phyloP scores from a whole-genome alignment of 2,888 invertebrate species.

The Synanthedon myopaeformis region DNA sequence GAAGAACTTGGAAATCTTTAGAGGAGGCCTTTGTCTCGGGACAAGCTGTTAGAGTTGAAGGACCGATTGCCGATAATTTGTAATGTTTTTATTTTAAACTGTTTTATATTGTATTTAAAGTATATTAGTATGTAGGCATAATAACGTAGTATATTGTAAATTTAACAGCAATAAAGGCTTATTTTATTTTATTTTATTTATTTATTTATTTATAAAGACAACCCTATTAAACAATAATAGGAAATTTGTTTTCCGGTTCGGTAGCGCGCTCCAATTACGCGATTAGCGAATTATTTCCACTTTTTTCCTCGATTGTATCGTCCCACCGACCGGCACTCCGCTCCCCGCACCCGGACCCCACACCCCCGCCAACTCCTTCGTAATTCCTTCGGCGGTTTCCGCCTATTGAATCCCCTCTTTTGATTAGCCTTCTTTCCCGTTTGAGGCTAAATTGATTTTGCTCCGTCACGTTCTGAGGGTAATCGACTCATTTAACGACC shows the following conservation, averaged over 20 bases:
- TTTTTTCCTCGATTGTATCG: constrained; percentile 34
- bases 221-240: constrained; percentile 57
- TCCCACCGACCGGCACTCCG: constrained; percentile 18
- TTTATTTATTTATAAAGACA: too few species aligned
- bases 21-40: too few species aligned
- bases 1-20: too few species aligned
- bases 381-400: constrained; percentile 54
- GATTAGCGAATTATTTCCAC: constrained; percentile 71
- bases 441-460: constrained; percentile 52
- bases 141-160: too few species aligned
- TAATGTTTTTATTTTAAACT: too few species aligned
- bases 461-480: constrained; percentile 39
- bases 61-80: too few species aligned
- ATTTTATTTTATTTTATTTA: too few species aligned
- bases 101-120: too few species aligned
- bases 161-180: too few species aligned
- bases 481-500: constrained; percentile 35
- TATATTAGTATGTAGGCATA: too few species aligned
- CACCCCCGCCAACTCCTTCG: constrained; percentile 19
- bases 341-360: constrained; percentile 8
- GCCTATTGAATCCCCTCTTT: constrained; percentile 63
- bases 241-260: constrained; percentile 72
- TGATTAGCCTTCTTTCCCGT: constrained; percentile 67
- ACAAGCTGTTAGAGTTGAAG: too few species aligned
- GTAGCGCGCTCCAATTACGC: constrained; percentile 66